A percentile compares a stretch with the other conserved stretches of the same genome.
Conservation (phyloP, 2,888 invertebrate genomes). For the Drosophila meridiana region DNA sequence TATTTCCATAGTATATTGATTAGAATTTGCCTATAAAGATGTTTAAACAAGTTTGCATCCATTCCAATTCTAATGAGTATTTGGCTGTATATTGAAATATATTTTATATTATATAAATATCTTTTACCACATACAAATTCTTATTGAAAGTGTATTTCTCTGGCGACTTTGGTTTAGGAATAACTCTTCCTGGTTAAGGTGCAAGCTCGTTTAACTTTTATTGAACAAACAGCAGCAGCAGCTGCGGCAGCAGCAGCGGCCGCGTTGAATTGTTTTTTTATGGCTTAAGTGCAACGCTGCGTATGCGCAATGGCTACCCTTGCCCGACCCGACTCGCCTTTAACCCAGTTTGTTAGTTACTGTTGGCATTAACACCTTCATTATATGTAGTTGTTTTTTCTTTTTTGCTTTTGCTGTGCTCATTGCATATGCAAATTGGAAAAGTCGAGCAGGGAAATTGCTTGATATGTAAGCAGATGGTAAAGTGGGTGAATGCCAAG, state of each 20-base stretch:
- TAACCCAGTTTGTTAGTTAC: conserved; percentile 59
- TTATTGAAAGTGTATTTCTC: conserved; percentile 31
- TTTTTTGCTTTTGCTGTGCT: conserved; percentile 21
- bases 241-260: conserved; percentile 21
- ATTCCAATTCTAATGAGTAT: not conserved
- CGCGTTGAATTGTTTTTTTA: conserved; percentile 47
- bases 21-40: not conserved
- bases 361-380: conserved; percentile 58
- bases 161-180: conserved; percentile 13
- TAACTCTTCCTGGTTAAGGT: conserved; percentile 3
- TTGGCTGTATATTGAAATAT: too few species aligned
- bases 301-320: conserved; percentile 66
- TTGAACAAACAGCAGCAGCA: conserved; percentile 69
- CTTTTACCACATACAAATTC: not conserved
- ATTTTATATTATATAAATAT: not conserved
- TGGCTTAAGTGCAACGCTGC: conserved; percentile 63
- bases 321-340: conserved; percentile 44
- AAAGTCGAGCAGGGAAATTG: conserved; percentile 11
- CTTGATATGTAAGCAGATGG: not conserved
- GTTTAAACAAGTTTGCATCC: not conserved
- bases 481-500: conserved; percentile 3
- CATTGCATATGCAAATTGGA: conserved; percentile 46
- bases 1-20: not conserved
- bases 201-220: conserved; percentile 54
- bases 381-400: not conserved